These are phyloP conservation scores for Bucco capensis DNA, from an alignment of 2,113 vertebrate species.

Conservation along the genomic window DNA sequence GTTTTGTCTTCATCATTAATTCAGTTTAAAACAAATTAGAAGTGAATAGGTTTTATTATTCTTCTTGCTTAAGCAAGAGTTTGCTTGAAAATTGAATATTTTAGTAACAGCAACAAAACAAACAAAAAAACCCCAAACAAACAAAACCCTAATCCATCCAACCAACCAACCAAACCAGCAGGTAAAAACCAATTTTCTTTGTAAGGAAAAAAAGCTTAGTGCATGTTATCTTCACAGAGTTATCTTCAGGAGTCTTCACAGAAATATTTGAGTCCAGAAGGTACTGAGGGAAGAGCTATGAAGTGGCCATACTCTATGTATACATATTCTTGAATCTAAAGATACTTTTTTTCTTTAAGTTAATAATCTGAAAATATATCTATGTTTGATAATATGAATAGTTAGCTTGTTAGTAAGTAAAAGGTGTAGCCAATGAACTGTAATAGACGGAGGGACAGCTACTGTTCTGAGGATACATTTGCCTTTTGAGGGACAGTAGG, in stretches of 20 bases:
- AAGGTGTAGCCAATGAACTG: background rate
- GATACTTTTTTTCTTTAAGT: background rate
- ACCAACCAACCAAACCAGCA: no score
- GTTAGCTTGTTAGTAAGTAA: background rate
- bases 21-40: background rate
- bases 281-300: background rate
- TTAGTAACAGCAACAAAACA: background rate
- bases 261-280: background rate
- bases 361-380: background rate
- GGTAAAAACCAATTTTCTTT: background rate
- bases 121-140: background rate
- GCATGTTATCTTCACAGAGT: background rate
- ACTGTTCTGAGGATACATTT: background rate
- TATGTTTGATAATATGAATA: background rate
- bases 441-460: background rate
- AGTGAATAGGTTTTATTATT: no score
- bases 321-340: background rate
- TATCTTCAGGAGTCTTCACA: background rate
- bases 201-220: background rate
- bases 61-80: background rate
- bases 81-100: background rate
- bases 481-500: background rate
- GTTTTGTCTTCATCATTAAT: background rate
- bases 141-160: no score
- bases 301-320: background rate